Percentiles rank a stretch among this genome's conserved stretches.
Evolutionary conservation across 2,888 invertebrate species (phyloP).

Genomic region (Cataglyphis altisquamis): DNA sequence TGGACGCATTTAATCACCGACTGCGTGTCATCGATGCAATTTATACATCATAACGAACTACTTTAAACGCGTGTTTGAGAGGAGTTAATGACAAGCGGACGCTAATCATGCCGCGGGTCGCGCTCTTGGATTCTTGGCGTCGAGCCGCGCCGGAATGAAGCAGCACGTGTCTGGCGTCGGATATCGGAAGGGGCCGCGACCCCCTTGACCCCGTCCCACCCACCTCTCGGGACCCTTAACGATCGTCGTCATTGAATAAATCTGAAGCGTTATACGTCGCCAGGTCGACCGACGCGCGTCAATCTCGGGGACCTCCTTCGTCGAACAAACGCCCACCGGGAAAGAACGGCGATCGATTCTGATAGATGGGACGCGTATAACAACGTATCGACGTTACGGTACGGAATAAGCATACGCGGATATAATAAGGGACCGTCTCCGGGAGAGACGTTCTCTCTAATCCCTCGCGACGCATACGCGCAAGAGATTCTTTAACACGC

Average conservation of each 20-base stretch:
- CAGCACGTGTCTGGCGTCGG: slow-evolving; percentile 84
- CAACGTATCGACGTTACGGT: slow-evolving; percentile 68
- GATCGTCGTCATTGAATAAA: slow-evolving; percentile 84
- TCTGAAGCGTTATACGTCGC: slow-evolving; percentile 76
- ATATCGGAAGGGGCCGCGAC: slow-evolving; percentile 79
- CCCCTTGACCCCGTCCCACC: slow-evolving; percentile 65
- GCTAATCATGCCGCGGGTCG: slow-evolving; percentile 67
- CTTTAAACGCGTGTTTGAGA: slow-evolving; percentile 8
- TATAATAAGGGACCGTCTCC: slow-evolving; percentile 18
- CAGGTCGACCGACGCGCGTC: slow-evolving; percentile 80
- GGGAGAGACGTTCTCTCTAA: slow-evolving; percentile 31
- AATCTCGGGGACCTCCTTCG: slow-evolving; percentile 77
- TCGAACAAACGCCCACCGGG: slow-evolving; percentile 79
- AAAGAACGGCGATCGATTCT: slow-evolving; percentile 82
- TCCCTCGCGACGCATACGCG: slow-evolving; percentile 23
- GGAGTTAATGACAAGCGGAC: slow-evolving; percentile 56
- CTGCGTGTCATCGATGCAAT: slow-evolving; percentile 45
- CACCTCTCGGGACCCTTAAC: slow-evolving; percentile 78
- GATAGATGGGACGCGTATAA: slow-evolving; percentile 80
- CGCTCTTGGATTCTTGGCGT: slow-evolving; percentile 75
- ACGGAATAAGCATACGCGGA: slow-evolving; percentile 30
- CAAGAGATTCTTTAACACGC: background rate
- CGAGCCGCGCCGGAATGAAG: slow-evolving; percentile 72
- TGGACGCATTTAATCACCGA: slow-evolving; percentile 7
- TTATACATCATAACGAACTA: slow-evolving; percentile 16